Percentiles rank a stretch among this genome's conserved stretches.
Evolutionary conservation across 2,888 invertebrate genomes (phyloP).

Genomic region (Entomobrya multifasciata): DNA sequence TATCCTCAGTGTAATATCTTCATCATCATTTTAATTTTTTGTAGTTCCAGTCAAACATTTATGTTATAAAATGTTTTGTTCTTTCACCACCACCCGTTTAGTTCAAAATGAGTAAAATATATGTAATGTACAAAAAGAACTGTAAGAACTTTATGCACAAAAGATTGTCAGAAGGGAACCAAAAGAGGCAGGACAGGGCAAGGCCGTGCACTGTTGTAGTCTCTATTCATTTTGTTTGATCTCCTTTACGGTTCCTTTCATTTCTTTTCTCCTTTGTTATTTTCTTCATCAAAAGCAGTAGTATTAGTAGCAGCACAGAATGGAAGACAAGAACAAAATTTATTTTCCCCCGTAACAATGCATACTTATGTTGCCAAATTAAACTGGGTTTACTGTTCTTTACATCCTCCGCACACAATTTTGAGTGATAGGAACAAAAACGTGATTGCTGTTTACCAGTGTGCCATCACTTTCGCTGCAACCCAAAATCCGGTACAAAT

Average conservation of each 20-base stretch:
- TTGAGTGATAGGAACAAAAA: not conserved
- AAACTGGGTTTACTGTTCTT: conserved; percentile 4
- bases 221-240: conserved; percentile 63
- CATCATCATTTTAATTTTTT: not conserved
- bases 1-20: too few relatives aligned
- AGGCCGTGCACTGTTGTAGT: conserved; percentile 23
- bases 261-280: conserved; percentile 57
- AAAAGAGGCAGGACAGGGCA: not conserved
- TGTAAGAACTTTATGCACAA: not conserved
- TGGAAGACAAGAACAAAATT: too few relatives aligned
- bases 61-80: not conserved
- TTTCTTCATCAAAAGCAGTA: not conserved
- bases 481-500: not conserved
- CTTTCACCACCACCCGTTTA: not conserved
- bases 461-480: not conserved
- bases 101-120: not conserved
- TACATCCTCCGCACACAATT: too few relatives aligned
- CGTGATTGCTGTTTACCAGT: not conserved
- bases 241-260: conserved; percentile 59
- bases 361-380: conserved; percentile 45
- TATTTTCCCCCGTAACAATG: not conserved
- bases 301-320: not conserved
- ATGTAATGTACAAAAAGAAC: not conserved
- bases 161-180: not conserved
- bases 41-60: conserved; percentile 1